Percentiles rank a stretch among this genome's conserved stretches.
Evolutionary conservation across 2,113 vertebrate genomes (phyloP).

Genomic region (Mixornis gularis): DNA sequence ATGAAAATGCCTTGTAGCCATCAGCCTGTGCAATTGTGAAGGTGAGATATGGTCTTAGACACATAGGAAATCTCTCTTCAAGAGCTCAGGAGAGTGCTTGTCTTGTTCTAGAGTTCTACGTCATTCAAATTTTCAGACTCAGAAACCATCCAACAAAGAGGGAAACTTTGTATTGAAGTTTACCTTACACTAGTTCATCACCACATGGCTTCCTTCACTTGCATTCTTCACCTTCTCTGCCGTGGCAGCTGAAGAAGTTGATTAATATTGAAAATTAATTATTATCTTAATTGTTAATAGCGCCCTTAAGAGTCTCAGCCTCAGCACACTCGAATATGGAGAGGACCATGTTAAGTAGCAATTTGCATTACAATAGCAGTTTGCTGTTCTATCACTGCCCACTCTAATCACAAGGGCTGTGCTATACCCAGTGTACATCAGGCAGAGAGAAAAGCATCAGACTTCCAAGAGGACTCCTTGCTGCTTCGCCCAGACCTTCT

Average conservation of each 20-base stretch:
- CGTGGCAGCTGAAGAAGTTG: neutral
- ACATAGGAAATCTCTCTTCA: neutral
- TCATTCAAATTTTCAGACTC: neutral
- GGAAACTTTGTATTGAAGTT: neutral
- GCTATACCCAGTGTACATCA: neutral
- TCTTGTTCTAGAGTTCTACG: neutral
- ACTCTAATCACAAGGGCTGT: neutral
- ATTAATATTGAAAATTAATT: neutral
- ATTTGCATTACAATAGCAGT: neutral
- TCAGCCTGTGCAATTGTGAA: neutral
- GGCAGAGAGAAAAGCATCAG: neutral
- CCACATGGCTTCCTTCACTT: neutral
- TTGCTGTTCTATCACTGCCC: neutral
- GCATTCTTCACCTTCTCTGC: neutral
- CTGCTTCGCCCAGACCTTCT: neutral
- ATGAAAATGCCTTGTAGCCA: neutral
- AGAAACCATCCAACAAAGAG: neutral
- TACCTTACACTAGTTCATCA: neutral
- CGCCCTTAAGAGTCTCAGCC: neutral
- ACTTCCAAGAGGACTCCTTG: neutral
- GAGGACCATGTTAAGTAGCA: neutral
- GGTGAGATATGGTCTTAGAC: neutral
- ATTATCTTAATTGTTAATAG: neutral
- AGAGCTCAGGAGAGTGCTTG: neutral
- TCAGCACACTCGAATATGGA: neutral